Evolutionary conservation across 2,888 invertebrate genomes (phyloP), one percentile per base, ranked within the genome.

Genomic region (Dryobota labecula): DNA sequence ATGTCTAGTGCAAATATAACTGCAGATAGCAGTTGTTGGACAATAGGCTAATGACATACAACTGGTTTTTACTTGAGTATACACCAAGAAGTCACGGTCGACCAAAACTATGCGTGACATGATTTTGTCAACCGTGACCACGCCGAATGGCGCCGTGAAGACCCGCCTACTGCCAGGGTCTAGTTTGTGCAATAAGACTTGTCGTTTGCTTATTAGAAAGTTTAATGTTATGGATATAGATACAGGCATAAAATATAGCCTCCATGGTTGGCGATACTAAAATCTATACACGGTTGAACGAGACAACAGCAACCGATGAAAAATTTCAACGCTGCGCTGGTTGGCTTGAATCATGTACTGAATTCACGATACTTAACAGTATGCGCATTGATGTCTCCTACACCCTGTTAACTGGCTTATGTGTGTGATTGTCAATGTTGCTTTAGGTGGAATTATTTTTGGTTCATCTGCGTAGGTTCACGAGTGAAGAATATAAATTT

Each of bases 91-190:
- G 80, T 82, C 70, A 84, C 72, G 84, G 77, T 83, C 63, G 74
- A 84, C 70, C 69, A 72, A 76, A 76, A 79, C 20, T 57, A 70
- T 47, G 68, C 27, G 53, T 80, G 83, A 77, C 83, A 83, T 84
- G 47, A 56, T 64, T 82, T 69, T 24, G 68, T 74, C 77, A 70
- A 63, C 72, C 80, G 18, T 83, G 84, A 73, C 84, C n/a, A 27
- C 33, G 27, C 38, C 56, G 54, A 73, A 82, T 63, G 79, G 64
- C 82, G 78, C 78, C 82, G n/a, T 24, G 41, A 51, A 49, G 45
- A 36, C 61, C 73, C 79, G 78, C 79, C 82, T 27, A 8, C 56
- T 57, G 65, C 68, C n/a, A 78, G 64, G 78, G 73, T 66, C 82
- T 82, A 81, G 45, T 80, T 78, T 81, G 27, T 69, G 7, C 60